Evolutionary conservation across 2,797 vertebrate species (phyloP).

Genomic region (Kryptopterus vitreolus): DNA sequence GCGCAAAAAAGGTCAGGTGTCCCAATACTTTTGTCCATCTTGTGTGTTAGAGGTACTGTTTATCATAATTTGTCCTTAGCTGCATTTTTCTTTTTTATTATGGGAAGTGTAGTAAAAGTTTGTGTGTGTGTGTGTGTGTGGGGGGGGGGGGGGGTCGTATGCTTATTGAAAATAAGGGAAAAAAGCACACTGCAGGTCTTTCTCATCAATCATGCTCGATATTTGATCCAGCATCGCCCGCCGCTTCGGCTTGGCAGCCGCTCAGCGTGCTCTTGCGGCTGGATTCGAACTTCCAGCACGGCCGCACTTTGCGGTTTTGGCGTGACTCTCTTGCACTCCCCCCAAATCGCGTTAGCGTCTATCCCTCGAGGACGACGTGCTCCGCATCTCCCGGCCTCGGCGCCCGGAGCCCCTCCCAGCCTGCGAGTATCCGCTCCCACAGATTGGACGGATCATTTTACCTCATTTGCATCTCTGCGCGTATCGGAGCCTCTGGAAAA

Average conservation of each 20-base stretch:
- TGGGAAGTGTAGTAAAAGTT: too few species aligned
- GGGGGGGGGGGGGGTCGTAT: too few species aligned
- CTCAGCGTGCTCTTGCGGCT: slow-evolving; percentile 66
- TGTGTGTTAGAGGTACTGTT: too few species aligned
- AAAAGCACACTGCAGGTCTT: neutral
- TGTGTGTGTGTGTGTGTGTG: too few species aligned
- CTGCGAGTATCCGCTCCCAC: slow-evolving; percentile 31
- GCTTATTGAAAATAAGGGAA: neutral
- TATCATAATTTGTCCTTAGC: too few species aligned
- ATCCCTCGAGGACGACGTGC: slow-evolving; percentile 20
- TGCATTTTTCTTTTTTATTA: too few species aligned
- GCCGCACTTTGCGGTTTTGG: slow-evolving; percentile 48
- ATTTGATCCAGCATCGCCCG: slow-evolving; percentile 29
- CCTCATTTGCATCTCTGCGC: slow-evolving; percentile 48
- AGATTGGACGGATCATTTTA: slow-evolving; percentile 50
- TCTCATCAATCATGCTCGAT: slow-evolving; percentile 43
- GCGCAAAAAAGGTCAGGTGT: too few species aligned
- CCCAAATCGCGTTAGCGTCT: slow-evolving; percentile 34
- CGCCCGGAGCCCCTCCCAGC: slow-evolving; percentile 13
- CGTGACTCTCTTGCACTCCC: slow-evolving; percentile 27
- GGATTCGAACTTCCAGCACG: slow-evolving; percentile 54
- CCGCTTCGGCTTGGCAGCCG: slow-evolving; percentile 11
- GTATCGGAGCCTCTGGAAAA: slow-evolving; percentile 39
- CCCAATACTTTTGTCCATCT: too few species aligned
- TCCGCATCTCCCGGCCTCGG: slow-evolving; percentile 18